Evolutionary conservation across 2,113 vertebrate species (phyloP).

Genomic region (Paracanthobrama guichenoti): DNA sequence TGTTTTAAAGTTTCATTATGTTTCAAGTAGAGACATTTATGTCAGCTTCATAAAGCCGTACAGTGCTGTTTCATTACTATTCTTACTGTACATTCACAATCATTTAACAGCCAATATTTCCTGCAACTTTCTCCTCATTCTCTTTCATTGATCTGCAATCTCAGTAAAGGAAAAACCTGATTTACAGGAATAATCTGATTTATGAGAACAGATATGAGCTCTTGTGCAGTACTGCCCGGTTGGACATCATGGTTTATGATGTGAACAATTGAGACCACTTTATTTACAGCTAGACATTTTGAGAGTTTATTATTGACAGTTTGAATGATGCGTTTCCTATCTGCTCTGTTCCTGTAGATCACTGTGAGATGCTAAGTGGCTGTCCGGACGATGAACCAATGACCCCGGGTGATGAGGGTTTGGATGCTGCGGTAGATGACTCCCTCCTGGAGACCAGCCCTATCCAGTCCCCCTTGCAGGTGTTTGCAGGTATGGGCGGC

Average conservation of each 20-base stretch:
- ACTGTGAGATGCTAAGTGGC: conserved; percentile 86
- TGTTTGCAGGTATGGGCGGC: conserved; percentile 98
- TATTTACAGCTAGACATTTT: conserved; percentile 1
- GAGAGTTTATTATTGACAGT: not conserved
- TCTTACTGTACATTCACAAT: not conserved
- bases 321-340: conserved; percentile 35
- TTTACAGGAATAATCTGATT: conserved; percentile 22
- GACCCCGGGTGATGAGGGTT: conserved; percentile 85
- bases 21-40: not conserved
- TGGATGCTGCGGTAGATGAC: conserved; percentile 89
- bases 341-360: conserved; percentile 72
- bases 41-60: not conserved
- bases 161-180: conserved; percentile 8
- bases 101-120: not conserved
- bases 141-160: not conserved
- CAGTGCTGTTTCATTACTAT: not conserved
- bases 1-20: not conserved
- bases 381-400: conserved; percentile 92
- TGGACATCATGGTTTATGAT: conserved; percentile 33
- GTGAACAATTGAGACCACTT: conserved; percentile 24
- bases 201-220: conserved; percentile 32
- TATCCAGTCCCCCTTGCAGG: conserved; percentile 96
- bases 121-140: not conserved
- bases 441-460: conserved; percentile 92
- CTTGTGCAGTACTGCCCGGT: not conserved